Evolutionary conservation across 2,888 invertebrate genomes (phyloP), one percentile per base, ranked within the genome.

Genomic region (Drosophila fulvimacula): DNA sequence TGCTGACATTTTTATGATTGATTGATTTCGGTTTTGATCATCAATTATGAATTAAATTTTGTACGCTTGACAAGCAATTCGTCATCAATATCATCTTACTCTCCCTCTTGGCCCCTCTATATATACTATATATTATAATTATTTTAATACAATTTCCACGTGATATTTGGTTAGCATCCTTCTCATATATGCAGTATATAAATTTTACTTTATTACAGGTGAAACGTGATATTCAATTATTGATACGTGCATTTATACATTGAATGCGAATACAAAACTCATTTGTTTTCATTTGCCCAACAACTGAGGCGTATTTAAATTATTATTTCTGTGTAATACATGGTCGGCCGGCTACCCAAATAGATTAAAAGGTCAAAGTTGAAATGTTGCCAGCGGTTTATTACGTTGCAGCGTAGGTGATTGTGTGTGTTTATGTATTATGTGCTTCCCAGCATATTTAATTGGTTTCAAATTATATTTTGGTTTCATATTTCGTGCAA

Each of bases 1-100:
- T 49, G 72, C 70, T 89, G 88, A 81, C 88, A 82, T 82, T 86
- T 86, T 79, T 80, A 88, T 85, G 88, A 88, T 88, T 88, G 87
- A 87, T 86, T 86, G 88, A 85, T 87, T 89, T 81, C 63, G 68
- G 79, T 76, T 69, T 71, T 72, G 68, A 79, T 69, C 76, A 89
- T 84, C 89, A 89, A 86, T 86, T 85, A 86, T 86, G 80, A 70
- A 86, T 84, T 75, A 79, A 67, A 86, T 85, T 83, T 88, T 87
- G 76, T 71, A 73, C 88, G 88, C 82, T 78, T 84, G 80, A 65
- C 69, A 76, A 66, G 73, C 85, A 75, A 69, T 76, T 82, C 81
- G 64, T 38, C 52, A 1, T n/a, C 36, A 51, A n/a, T 11, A 7
- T 30, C 27, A 1, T 30, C 27, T 30, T 7, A 7, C 27, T 5